Evolutionary conservation across 2,888 invertebrate species (phyloP).

Genomic region (Parascotia fuliginaria): DNA sequence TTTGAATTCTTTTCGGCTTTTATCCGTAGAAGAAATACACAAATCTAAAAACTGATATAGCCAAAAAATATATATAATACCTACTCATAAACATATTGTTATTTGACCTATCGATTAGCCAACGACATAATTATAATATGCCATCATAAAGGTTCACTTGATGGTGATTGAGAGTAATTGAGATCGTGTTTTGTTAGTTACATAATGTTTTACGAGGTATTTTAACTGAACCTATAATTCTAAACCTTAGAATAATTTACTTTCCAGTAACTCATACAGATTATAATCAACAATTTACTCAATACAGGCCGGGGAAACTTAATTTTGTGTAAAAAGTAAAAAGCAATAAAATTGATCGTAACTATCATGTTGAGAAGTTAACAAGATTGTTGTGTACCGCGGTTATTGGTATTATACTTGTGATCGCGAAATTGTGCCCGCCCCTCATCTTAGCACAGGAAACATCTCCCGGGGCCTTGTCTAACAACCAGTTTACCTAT

Average conservation of each 20-base stretch:
- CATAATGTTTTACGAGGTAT: constrained; percentile 27
- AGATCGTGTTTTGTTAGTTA: constrained; percentile 27
- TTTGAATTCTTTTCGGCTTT: no score
- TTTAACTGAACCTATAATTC: constrained; percentile 40
- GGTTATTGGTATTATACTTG: constrained; percentile 56
- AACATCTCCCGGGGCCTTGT: constrained; percentile 20
- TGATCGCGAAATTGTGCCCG: constrained; percentile 50
- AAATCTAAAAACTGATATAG: no score
- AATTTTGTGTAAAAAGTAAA: constrained; percentile 61
- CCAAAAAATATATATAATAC: no score
- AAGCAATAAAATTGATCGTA: constrained; percentile 70
- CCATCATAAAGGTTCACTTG: constrained; percentile 10
- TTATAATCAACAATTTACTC: constrained; percentile 67
- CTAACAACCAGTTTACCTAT: constrained; percentile 35
- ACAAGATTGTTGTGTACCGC: constrained; percentile 63
- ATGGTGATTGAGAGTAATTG: constrained; percentile 24
- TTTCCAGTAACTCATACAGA: constrained; percentile 55
- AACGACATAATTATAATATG: background rate
- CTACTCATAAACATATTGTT: background rate
- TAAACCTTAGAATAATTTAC: constrained; percentile 56
- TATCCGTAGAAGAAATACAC: no score
- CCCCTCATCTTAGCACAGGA: constrained; percentile 29
- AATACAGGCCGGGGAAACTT: constrained; percentile 54
- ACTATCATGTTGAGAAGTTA: constrained; percentile 72
- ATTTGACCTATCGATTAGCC: constrained; percentile 5